phyloP scores from a whole-genome alignment of 2,113 vertebrate species.

The Odobenus rosmarus region DNA sequence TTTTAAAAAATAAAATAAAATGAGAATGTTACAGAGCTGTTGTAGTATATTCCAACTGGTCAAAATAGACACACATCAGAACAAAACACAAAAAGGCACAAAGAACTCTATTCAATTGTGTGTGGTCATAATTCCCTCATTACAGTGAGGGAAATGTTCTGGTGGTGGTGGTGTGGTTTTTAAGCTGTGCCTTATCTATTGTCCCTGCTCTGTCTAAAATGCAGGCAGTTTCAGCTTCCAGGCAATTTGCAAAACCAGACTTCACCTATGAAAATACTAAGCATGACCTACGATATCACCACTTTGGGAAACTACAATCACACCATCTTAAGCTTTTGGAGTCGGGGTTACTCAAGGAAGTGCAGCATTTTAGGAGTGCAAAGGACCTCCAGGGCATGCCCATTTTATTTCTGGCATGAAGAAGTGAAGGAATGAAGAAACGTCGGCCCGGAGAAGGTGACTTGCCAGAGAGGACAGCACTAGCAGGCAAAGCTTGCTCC shows the following conservation, averaged over 20 bases:
- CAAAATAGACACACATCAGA: conserved; percentile 56
- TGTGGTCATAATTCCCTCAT: background rate
- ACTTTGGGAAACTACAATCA: conserved; percentile 60
- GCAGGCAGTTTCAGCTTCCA: background rate
- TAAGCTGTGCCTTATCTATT: conserved; percentile 41
- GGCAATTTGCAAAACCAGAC: conserved; percentile 71
- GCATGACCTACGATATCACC: conserved; percentile 46
- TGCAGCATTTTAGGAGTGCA: background rate
- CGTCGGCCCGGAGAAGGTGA: background rate
- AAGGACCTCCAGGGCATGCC: background rate
- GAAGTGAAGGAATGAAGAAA: background rate
- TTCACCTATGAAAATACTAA: conserved; percentile 67
- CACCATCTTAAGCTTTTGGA: conserved; percentile 33
- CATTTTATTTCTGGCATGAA: background rate
- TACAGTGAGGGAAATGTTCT: background rate
- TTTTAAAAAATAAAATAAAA: conserved; percentile 4
- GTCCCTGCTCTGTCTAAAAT: conserved; percentile 12
- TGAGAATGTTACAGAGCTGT: background rate
- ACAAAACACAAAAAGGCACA: background rate
- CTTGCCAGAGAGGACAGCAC: background rate
- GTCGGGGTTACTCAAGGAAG: conserved; percentile 47
- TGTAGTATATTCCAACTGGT: background rate
- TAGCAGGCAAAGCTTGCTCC: background rate
- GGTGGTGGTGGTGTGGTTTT: background rate
- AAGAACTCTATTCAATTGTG: conserved; percentile 2